Base-by-base conservation (phyloP, 2,113 vertebrate genomes). In the Trachemys scripta region DNA sequence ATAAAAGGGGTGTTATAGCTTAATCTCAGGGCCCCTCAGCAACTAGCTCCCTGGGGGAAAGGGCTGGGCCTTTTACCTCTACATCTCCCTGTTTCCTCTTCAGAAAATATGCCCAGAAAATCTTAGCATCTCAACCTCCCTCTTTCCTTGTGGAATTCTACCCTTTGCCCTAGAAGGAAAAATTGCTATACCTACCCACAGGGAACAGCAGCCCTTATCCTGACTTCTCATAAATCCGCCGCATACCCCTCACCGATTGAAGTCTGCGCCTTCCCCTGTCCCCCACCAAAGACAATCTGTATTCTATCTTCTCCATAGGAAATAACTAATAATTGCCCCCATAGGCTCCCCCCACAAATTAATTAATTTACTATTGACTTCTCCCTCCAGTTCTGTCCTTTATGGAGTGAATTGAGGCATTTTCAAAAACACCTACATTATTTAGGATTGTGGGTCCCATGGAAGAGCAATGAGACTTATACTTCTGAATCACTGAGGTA, bases 1-100 rank as follows among this genome's bases (percentile, higher is more conserved):
- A 95, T 97, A 94, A 59, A 93, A 94, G 95, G 90, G 97, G 94
- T 97, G 97, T 96, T 95, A 97, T 94, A 94, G 94, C 90, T 89
- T 88, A 93, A 97, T 97, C 88, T 95, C 93, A 80, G 88, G 82
- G 82, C 93, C 95, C 95, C 87, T 91, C 57, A 78, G 80, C 47
- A 31, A 49, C 35, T 5, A 8, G 51, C 90, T 59, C 13, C 35
- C 19, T 0, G 22, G 59, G 86, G 29, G 29, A 84, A 38, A 94
- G 85, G 69, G 56, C 29, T 5, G 57, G 49, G 90, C 80, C 54
- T 91, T 93, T 94, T 85, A 88, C 88, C 49, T 92, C 38, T 94
- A 84, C 87, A 81, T 62, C 83, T 49, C 85, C 80, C 56, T 59
- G 84, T 86, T 85, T 84, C 42, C 62, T 75, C 84, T 31, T 13